phyloP scores from a whole-genome alignment of 2,888 invertebrate genomes.

The Thecophora atra region DNA sequence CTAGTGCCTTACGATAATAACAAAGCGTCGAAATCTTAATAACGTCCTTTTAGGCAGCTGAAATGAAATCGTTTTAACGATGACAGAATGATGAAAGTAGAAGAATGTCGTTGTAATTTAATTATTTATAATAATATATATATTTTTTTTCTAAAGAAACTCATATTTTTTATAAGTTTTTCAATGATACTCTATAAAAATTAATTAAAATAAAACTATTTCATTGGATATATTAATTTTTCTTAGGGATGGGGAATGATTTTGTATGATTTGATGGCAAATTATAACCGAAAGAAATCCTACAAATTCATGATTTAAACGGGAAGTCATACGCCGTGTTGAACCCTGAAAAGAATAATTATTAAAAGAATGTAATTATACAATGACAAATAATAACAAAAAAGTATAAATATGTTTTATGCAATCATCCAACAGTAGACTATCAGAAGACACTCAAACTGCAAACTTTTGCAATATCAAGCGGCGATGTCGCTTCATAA shows the following conservation, averaged over 20 bases:
- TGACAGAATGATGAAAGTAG: too few relatives aligned
- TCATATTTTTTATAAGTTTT: not conserved
- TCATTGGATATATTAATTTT: not conserved
- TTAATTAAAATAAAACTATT: not conserved
- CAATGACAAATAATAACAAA: too few relatives aligned
- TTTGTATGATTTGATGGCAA: not conserved
- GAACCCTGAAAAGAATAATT: too few relatives aligned
- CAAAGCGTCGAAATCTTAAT: constrained; percentile 43
- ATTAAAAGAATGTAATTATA: too few relatives aligned
- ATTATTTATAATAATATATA: constrained; percentile 43
- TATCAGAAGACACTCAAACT: not conserved
- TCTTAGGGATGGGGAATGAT: not conserved
- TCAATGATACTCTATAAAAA: not conserved
- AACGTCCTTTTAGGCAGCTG: not conserved
- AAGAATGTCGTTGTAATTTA: constrained; percentile 42
- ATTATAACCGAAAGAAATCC: not conserved
- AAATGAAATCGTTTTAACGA: too few relatives aligned
- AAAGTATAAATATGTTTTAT: not conserved
- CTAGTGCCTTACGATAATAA: constrained; percentile 61
- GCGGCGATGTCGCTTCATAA: constrained; percentile 4
- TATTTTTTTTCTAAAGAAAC: constrained; percentile 20
- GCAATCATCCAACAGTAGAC: not conserved
- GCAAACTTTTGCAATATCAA: not conserved
- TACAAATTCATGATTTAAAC: too few relatives aligned
- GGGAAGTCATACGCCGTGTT: too few relatives aligned